Evolutionary conservation across 2,888 invertebrate genomes (phyloP).

Genomic region (Tholera decimalis): DNA sequence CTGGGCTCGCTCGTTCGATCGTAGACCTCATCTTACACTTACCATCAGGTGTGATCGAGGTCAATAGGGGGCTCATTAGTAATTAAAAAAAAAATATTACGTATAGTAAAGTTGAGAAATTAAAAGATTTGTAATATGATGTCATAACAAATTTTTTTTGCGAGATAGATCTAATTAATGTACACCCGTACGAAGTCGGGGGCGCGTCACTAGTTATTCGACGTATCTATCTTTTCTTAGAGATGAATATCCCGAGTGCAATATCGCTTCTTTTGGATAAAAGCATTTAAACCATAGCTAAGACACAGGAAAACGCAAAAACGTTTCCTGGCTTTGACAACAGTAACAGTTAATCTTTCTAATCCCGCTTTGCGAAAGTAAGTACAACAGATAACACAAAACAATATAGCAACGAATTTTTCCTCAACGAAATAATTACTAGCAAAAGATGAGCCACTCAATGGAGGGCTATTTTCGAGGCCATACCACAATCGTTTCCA

Average conservation of each 20-base stretch:
- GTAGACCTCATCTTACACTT: too few species aligned
- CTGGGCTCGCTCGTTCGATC: too few species aligned
- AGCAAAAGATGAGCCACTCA: constrained; percentile 57
- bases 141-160: too few species aligned
- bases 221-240: too few species aligned
- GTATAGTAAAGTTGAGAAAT: too few species aligned
- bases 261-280: not conserved
- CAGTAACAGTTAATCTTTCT: constrained; percentile 9
- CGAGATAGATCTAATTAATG: too few species aligned
- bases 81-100: too few species aligned
- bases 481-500: constrained; percentile 62
- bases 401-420: constrained; percentile 51
- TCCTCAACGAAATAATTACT: constrained; percentile 60
- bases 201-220: too few species aligned
- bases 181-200: too few species aligned
- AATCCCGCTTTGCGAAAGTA: constrained; percentile 32
- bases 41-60: too few species aligned
- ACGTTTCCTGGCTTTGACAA: constrained; percentile 32
- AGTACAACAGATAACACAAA: constrained; percentile 41
- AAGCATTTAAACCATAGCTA: not conserved
- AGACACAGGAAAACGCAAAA: constrained; percentile 29
- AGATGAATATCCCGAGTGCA: not conserved
- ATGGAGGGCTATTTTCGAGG: constrained; percentile 56
- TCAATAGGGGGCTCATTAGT: too few species aligned
- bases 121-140: too few species aligned